Base-by-base conservation (phyloP, 2,113 vertebrate genomes). In the Sisor rabdophorus region DNA sequence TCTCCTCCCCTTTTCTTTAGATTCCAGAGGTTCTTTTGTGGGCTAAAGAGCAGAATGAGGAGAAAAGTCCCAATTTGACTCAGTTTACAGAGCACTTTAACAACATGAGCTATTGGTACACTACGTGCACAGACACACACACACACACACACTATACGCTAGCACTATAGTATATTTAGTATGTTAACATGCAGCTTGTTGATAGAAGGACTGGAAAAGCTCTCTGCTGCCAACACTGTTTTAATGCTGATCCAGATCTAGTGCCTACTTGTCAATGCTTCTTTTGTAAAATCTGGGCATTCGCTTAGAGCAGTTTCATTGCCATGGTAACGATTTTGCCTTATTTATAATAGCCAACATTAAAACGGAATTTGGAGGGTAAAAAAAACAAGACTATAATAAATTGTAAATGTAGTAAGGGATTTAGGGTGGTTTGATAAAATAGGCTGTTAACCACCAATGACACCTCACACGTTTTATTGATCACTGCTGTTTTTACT, bases 71-170 rank as follows among this genome's bases (percentile, higher is more conserved):
- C 10, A 99, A 99, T 85, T 86, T 99, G 89, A 99, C 97, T 1
- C 96, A 99, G 91, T 99, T 99, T 90, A 99, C 97, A 15, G 97
- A 99, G 93, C 97, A 99, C 92, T 99, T 98, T 95, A 99, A 99
- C 91, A 99, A 99, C 90, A 99, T 99, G 97, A 98, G 96, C 86
- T 99, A 99, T 86, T 99, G 97, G 97, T 99, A 84, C 36, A 50
- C 11, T 22, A 16, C 26, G n/a, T 1, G 8, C 40, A 44, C 40
- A 44, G 4, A 44, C 8, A 44, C 50, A 52, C 36, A 44, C 4
- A 44, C 9, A 44, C 40, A 44, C 40, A 44, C 8, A 44, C 50
- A 52, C 36, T 30, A 12, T 59, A 67, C 50, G 30, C 28, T 26
- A 11, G 16, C 12, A 24, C 11, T 52, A 28, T 32, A 63, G 5